Evolutionary conservation across 2,797 vertebrate genomes (phyloP).

Genomic region (Clarias pachynema): DNA sequence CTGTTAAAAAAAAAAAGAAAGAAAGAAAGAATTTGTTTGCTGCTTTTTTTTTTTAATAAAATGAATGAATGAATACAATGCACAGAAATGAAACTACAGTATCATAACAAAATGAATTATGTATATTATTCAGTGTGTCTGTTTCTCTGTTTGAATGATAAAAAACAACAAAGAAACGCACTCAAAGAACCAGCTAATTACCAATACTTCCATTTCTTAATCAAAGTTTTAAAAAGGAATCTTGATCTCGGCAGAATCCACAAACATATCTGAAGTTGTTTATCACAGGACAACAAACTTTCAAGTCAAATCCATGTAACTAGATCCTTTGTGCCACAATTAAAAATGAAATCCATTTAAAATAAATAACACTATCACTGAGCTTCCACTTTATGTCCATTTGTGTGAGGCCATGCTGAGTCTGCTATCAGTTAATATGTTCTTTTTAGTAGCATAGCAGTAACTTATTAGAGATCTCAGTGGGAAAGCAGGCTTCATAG

Average conservation of each 20-base stretch:
- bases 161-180: constrained; percentile 6
- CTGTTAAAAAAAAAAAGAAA: too few species aligned
- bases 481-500: constrained; percentile 39
- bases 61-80: background rate
- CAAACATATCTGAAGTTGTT: constrained; percentile 17
- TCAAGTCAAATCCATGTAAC: constrained; percentile 15
- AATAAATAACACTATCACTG: constrained; percentile 56
- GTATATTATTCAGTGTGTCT: background rate
- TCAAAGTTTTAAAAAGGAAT: constrained; percentile 15
- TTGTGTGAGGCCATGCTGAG: constrained; percentile 52
- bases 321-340: constrained; percentile 27
- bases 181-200: constrained; percentile 7
- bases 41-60: too few species aligned
- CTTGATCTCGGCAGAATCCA: constrained; percentile 5
- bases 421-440: constrained; percentile 57
- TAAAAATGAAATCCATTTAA: constrained; percentile 40
- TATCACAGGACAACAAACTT: constrained; percentile 27
- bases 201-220: background rate
- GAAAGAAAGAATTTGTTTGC: background rate
- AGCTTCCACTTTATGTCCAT: constrained; percentile 62
- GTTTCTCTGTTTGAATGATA: background rate
- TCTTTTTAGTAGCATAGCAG: constrained; percentile 53
- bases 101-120: constrained; percentile 1
- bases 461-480: constrained; percentile 55
- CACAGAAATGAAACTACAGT: background rate